phyloP scores from a whole-genome alignment of 1,140 invertebrate genomes.

The fruit fly (Drosophila melanogaster) region Release_6_plus_ISO1_MT NC_004354.4:22829001-22829500 shows the following conservation, averaged over 20 bases:
- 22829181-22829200: constrained; percentile 6
- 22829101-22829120: constrained; percentile 72
- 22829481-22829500: constrained; percentile 33
- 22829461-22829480: no score
- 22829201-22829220: constrained; percentile 24
- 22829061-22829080: constrained; percentile 81
- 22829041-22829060: constrained; percentile 80
- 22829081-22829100: constrained; percentile 60
- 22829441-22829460: background rate
- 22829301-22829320: background rate
- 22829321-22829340: background rate
- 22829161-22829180: constrained; percentile 70
- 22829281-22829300: background rate
- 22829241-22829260: constrained; percentile 5
- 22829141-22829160: constrained; percentile 79
- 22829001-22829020: constrained; percentile 66
- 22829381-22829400: constrained; percentile 21
- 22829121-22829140: constrained; percentile 80
- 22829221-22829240: constrained; percentile 24
- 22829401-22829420: background rate
- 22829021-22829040: constrained; percentile 66
- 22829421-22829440: background rate
- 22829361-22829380: background rate
- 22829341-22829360: no score
- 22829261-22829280: constrained; percentile 13